phyloP scores from a whole-genome alignment of 2,888 invertebrate genomes.

The Deilephila porcellus region DNA sequence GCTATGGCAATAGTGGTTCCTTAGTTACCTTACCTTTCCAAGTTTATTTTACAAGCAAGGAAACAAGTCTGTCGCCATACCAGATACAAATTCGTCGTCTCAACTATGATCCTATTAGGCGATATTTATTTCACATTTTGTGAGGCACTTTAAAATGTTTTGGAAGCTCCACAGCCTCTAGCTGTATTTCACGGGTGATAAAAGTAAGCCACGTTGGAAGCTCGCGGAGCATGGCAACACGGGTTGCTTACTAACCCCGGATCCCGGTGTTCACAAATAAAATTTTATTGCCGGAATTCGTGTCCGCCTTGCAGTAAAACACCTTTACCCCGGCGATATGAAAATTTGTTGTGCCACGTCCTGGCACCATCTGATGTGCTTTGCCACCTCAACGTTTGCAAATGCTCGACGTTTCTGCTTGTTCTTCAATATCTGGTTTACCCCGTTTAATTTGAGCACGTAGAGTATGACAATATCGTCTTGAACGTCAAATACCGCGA shows the following conservation, averaged over 20 bases:
- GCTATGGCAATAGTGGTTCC: no score
- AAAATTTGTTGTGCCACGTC: slow-evolving; percentile 29
- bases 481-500: not conserved
- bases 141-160: not conserved
- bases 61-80: not conserved
- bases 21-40: not conserved
- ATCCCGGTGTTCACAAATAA: slow-evolving; percentile 41
- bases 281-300: slow-evolving; percentile 47
- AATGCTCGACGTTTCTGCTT: not conserved
- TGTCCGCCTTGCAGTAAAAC: slow-evolving; percentile 46
- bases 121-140: not conserved
- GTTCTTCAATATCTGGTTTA: not conserved
- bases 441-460: not conserved
- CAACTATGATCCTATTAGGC: no score
- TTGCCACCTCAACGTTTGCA: not conserved
- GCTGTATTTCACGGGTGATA: slow-evolving; percentile 5
- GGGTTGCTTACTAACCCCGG: slow-evolving; percentile 4
- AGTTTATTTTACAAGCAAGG: no score
- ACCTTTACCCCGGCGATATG: slow-evolving; percentile 31
- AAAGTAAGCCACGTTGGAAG: slow-evolving; percentile 12
- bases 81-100: not conserved
- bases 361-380: not conserved
- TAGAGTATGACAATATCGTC: not conserved
- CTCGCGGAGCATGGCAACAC: slow-evolving; percentile 10
- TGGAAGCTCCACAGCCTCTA: not conserved